phyloP scores from a whole-genome alignment of 1,140 invertebrate genomes.

The Tetramorium simillimum region DNA sequence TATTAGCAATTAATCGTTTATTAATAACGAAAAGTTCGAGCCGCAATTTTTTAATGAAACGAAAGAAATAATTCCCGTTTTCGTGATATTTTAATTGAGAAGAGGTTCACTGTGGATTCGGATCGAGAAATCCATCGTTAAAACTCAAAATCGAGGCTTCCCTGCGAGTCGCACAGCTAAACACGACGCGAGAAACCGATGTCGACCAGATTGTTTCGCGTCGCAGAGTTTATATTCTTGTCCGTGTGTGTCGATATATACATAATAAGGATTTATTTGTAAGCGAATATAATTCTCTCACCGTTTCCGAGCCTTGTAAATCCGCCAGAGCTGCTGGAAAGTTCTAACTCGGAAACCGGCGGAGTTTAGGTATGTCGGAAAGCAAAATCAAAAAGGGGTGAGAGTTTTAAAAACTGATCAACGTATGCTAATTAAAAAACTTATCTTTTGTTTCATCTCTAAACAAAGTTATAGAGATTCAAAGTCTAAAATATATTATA shows the following conservation, averaged over 20 bases:
- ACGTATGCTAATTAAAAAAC: no score
- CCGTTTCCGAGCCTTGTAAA: conserved; percentile 58
- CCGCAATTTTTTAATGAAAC: background rate
- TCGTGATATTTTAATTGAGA: background rate
- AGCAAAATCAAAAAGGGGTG: no score
- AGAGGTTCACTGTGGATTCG: background rate
- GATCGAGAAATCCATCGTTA: background rate
- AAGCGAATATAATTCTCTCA: conserved; percentile 50
- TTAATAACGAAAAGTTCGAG: background rate
- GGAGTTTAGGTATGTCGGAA: no score
- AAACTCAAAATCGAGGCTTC: background rate
- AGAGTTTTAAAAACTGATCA: no score
- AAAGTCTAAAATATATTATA: no score
- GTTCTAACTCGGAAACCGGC: background rate
- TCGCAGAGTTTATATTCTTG: conserved; percentile 48
- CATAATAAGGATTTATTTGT: conserved; percentile 47
- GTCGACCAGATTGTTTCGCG: conserved; percentile 39
- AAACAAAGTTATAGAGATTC: no score
- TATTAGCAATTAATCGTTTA: background rate
- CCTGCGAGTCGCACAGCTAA: conserved; percentile 25
- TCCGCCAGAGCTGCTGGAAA: conserved; percentile 52
- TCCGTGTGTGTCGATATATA: conserved; percentile 54
- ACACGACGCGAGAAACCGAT: conserved; percentile 28
- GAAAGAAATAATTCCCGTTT: background rate
- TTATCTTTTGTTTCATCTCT: no score